Base-by-base conservation (phyloP, 2,797 vertebrate genomes). In the Rhinichthys osculus region DNA sequence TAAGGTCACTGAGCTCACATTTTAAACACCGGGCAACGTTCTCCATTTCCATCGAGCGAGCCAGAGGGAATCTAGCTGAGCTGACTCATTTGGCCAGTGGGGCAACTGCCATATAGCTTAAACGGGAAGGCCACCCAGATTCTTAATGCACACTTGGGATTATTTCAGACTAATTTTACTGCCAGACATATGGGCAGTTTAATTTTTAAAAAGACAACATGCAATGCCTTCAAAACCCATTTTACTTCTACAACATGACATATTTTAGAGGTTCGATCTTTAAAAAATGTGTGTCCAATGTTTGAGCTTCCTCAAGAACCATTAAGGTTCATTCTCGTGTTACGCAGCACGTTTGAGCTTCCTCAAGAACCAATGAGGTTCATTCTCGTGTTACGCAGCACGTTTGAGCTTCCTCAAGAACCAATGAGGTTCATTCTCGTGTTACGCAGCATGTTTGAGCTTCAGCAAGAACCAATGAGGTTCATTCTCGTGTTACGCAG, bases 61-160 rank as follows among this genome's bases (percentile, higher is more conserved):
- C 87, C 81, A 85, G 85, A 82, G 83, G 85, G 78, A 89, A 85
- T 77, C 73, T 66, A 90, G 87, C 84, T 66, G 88, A 87, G 86
- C 74, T 86, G 86, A 90, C 85, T 90, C 84, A 86, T 87, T 82
- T 84, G 82, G 85, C 81, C 72, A 40, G 40, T 76, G 73, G 79
- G 66, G 82, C 84, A 13, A 89, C 44, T 67, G 84, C 83, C 69
- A 67, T 84, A 81, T 87, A 87, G 52, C 86, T 84, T 64, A 78
- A 87, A 87, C 8, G 23, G 78, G 72, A 85, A 81, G 85, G 83
- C 85, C 50, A 84, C 87, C 86, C 87, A 80, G 88, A 86, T 85
- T 87, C 81, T 71, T 84, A 66, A 59, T 3, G 42, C 81, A 86
- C 8, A 44, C 81, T 85, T 62, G 78, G 81, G 82, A 88, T 88